These are phyloP conservation scores for Hippoglossus hippoglossus DNA, from an alignment of 2,797 vertebrate species.

Conservation along the genomic window DNA sequence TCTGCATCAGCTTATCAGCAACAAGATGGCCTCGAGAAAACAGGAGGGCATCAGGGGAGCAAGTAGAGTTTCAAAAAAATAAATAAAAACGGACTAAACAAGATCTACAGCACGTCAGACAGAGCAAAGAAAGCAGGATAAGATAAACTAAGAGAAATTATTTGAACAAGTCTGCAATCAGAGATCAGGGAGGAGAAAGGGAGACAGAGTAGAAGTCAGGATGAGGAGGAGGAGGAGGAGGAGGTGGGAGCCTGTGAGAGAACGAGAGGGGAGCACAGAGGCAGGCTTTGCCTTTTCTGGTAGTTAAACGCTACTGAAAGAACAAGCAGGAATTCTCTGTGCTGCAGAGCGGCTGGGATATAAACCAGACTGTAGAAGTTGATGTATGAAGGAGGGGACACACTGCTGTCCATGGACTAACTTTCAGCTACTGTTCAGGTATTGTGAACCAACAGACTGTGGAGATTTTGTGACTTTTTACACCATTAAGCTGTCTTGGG, in stretches of 20 bases:
- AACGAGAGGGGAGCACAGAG: conserved; percentile 57
- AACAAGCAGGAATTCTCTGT: conserved; percentile 86
- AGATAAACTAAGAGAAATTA: conserved; percentile 1
- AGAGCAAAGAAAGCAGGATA: conserved; percentile 15
- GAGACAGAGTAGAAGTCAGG: conserved; percentile 46
- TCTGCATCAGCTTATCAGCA: no score
- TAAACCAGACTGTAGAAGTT: conserved; percentile 81
- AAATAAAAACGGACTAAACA: background rate
- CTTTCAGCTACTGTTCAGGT: conserved; percentile 70
- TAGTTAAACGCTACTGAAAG: conserved; percentile 88
- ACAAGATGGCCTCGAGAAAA: background rate
- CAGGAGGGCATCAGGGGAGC: background rate
- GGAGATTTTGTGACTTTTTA: conserved; percentile 14
- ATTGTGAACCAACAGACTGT: conserved; percentile 54
- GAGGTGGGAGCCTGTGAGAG: conserved; percentile 52
- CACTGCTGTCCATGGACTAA: conserved; percentile 84
- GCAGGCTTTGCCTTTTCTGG: conserved; percentile 95
- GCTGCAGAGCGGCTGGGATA: conserved; percentile 84
- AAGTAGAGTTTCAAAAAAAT: background rate
- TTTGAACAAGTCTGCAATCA: conserved; percentile 24
- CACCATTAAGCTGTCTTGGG: conserved; percentile 27
- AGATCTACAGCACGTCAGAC: background rate
- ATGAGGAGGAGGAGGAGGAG: conserved; percentile 41
- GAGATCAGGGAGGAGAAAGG: conserved; percentile 49
- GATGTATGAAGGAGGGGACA: conserved; percentile 78